Conservation (phyloP, 92 coral and sea anemone species). For the Zoanthus sansibaricus region DNA sequence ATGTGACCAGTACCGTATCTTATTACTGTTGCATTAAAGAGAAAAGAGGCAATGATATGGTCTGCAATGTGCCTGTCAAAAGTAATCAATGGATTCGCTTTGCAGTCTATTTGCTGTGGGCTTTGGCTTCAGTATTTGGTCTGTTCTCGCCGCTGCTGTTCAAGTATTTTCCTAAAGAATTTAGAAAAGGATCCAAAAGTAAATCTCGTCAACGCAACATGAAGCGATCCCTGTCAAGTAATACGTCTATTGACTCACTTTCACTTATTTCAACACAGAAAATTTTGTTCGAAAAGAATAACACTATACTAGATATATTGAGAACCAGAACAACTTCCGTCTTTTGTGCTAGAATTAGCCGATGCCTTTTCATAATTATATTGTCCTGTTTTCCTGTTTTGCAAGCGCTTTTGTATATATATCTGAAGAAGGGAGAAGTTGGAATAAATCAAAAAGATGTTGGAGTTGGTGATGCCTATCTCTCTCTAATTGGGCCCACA, state of each 20-base stretch:
- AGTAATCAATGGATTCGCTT: constrained; percentile 76
- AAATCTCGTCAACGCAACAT: constrained; percentile 54
- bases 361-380: constrained; percentile 85
- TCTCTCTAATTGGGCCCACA: constrained; percentile 67
- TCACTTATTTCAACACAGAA: constrained; percentile 54
- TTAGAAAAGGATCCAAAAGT: constrained; percentile 65
- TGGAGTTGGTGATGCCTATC: constrained; percentile 86
- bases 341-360: constrained; percentile 81
- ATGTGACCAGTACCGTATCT: constrained; percentile 27
- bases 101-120: constrained; percentile 81
- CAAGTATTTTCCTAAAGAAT: constrained; percentile 92
- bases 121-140: constrained; percentile 72
- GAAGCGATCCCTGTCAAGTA: constrained; percentile 57
- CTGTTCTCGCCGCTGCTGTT: constrained; percentile 85
- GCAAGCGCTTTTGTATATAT: constrained; percentile 74
- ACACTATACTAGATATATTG: constrained; percentile 73
- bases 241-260: constrained; percentile 53
- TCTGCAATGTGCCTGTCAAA: constrained; percentile 65
- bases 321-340: constrained; percentile 76
- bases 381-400: constrained; percentile 81
- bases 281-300: constrained; percentile 71
- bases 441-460: constrained; percentile 65
- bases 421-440: constrained; percentile 74
- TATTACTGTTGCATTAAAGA: constrained; percentile 64
- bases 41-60: constrained; percentile 42